Base-by-base conservation (phyloP, 2,888 invertebrate genomes). In the Tachina lurida region DNA sequence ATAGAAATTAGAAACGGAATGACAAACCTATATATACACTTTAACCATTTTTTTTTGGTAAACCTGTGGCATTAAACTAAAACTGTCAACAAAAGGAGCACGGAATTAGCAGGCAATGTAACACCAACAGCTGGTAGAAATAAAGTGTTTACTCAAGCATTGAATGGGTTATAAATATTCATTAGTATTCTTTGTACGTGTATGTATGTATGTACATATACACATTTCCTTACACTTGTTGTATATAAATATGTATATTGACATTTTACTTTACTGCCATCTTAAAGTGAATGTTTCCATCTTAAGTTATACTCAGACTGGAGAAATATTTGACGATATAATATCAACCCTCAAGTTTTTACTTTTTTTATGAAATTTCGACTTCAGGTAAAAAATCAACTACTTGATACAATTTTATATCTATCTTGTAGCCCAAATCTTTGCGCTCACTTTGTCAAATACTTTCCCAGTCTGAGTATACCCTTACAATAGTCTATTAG, bases 121-220 rank as follows among this genome's bases (percentile, higher is more conserved):
- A 17, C 49, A 31, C 9, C 22, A 70, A 22, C 41, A 78, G 13
- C 17, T 12, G 43, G 43, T 22, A 7, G 13, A 41, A 31, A 5
- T 2, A 19, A 70, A 41, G 12, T 52, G n/a, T 60, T 52, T 41
- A 68, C 60, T 68, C 49, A 68, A 22, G 39, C 67, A 60, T 68
- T 60, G 52, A 68, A 47, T 60, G 49, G 39, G 13, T 45, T 78
- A 71, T 71, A 70, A 78, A 78, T 78, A 71, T 78, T 78, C 62
- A 78, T 71, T 62, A 70, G 43, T 5, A n/a, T 45, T 74, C 8
- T 19, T 49, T 63, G 12, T 39, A 19, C 1, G 15, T 10, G 10
- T 41, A 41, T 2, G 39, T 52, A 52, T 15, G 13, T 31, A 10
- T 31, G 15, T 15, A 22, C 10, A 47, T 0, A 47, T 13, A 63